Base-by-base conservation (phyloP, 2,113 vertebrate genomes). In the Leptobrachium leishanense region DNA sequence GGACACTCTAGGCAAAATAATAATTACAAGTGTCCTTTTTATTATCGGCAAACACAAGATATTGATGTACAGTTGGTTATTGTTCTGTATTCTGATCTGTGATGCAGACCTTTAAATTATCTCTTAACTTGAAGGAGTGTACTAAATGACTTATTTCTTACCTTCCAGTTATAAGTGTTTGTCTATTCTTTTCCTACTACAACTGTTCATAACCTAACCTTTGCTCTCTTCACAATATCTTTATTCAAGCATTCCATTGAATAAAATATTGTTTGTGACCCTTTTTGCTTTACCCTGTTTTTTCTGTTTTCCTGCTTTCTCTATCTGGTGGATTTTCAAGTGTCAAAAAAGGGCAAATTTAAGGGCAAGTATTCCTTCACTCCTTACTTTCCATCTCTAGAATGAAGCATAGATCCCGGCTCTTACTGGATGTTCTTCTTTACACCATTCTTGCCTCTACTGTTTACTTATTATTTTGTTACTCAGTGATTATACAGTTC, bases 281-380 rank as follows among this genome's bases (percentile, higher is more conserved):
- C 90, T 68, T 88, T 92, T 92, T 91, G 85, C 89, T 92, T 90
- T 90, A 91, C 91, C 93, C 91, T 92, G 84, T 92, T 90, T 90
- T 87, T 91, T 92, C 89, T 93, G 92, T 94, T 90, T 90, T 86
- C 90, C 79, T 91, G 91, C 93, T 90, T 92, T 93, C 93, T 92
- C 89, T 94, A 89, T 93, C 86, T 93, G 90, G 86, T 88, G 93
- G 92, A 92, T 92, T 89, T 87, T 83, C 75, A 41, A 81, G 96
- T 83, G 96, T 83, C 85, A 88, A 92, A 92, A 90, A 92, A 74
- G 83, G 84, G 82, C 55, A 90, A 87, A 88, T 82, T 87, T 81
- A 89, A 94, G 94, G 96, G 96, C 94, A 96, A 98, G 95, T 97
- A 97, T 89, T 91, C 88, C 84, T 82, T 92, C 57, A 89, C 94